Conservation (phyloP, 2,888 invertebrate genomes). For the Mesorhabditis sp. region DNA sequence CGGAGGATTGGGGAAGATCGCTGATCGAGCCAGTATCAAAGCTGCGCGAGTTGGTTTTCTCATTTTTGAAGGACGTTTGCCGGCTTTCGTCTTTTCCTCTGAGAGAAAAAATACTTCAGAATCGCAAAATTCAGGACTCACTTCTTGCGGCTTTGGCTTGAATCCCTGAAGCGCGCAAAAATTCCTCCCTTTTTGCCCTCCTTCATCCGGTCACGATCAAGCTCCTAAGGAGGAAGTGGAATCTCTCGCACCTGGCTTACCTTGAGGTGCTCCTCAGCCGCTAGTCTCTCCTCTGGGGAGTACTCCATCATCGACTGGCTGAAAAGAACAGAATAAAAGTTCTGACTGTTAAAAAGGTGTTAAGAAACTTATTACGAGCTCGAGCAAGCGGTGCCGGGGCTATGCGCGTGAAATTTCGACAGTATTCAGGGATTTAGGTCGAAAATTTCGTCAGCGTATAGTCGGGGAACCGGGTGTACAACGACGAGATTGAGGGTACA, state of each 20-base stretch:
- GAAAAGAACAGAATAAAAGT: constrained; percentile 15
- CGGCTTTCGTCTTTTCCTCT: constrained; percentile 13
- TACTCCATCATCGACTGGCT: constrained; percentile 46
- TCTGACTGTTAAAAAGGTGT: constrained; percentile 7
- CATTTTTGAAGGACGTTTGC: constrained; percentile 3
- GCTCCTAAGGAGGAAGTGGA: constrained; percentile 6
- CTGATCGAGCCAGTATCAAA: constrained; percentile 39
- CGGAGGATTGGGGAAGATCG: constrained; percentile 18
- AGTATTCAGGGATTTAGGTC: too few relatives aligned
- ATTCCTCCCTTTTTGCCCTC: constrained; percentile 50
- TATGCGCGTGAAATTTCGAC: too few relatives aligned
- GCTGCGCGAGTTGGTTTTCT: constrained; percentile 36
- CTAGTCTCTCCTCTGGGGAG: constrained; percentile 46
- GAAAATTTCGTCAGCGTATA: too few relatives aligned
- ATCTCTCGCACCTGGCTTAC: constrained; percentile 18
- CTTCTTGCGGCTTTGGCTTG: constrained; percentile 50
- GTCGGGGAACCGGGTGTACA: too few relatives aligned
- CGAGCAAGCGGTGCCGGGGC: too few relatives aligned
- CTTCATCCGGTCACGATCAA: constrained; percentile 28
- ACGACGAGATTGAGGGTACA: too few relatives aligned
- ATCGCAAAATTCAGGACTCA: too few relatives aligned
- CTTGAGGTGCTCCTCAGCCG: constrained; percentile 47
- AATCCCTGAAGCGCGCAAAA: constrained; percentile 53
- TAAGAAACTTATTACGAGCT: too few relatives aligned
- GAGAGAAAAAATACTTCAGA: background rate